Evolutionary conservation across 2,888 invertebrate genomes (phyloP).

Genomic region (Serripes groenlandicus): DNA sequence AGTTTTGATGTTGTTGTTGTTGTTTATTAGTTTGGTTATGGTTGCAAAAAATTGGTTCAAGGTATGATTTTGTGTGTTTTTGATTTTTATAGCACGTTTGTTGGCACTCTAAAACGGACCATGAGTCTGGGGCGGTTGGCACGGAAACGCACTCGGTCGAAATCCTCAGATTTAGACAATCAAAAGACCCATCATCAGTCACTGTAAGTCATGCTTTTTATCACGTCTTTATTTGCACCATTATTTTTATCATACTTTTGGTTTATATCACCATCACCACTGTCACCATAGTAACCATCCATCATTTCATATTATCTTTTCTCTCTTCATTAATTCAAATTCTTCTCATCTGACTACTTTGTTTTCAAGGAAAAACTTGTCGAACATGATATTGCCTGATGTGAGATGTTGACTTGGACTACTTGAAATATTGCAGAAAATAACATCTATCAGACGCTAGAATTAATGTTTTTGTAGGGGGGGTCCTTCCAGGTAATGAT

Average conservation of each 20-base stretch:
- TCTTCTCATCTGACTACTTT: too few relatives aligned
- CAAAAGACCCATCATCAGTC: conserved; percentile 54
- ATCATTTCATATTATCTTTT: too few relatives aligned
- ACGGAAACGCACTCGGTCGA: conserved; percentile 73
- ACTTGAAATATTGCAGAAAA: too few relatives aligned
- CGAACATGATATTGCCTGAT: too few relatives aligned
- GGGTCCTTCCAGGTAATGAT: too few relatives aligned
- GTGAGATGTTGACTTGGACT: too few relatives aligned
- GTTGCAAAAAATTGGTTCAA: conserved; percentile 43
- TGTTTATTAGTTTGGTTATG: conserved; percentile 54
- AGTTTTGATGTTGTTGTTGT: not conserved
- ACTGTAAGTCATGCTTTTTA: conserved; percentile 68
- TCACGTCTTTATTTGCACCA: conserved; percentile 23
- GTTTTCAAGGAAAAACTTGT: too few relatives aligned
- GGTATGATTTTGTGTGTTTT: conserved; percentile 54
- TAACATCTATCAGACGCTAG: too few relatives aligned
- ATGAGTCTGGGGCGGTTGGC: conserved; percentile 84
- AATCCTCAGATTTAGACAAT: conserved; percentile 53
- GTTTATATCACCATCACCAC: too few relatives aligned
- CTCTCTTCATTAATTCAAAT: too few relatives aligned
- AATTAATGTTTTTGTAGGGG: too few relatives aligned
- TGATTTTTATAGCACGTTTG: conserved; percentile 76
- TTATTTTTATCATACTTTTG: conserved; percentile 14
- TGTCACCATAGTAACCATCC: too few relatives aligned
- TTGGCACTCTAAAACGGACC: conserved; percentile 81